Evolutionary conservation across 2,797 vertebrate species (phyloP).

Genomic region (Malacoctenus gilli): DNA sequence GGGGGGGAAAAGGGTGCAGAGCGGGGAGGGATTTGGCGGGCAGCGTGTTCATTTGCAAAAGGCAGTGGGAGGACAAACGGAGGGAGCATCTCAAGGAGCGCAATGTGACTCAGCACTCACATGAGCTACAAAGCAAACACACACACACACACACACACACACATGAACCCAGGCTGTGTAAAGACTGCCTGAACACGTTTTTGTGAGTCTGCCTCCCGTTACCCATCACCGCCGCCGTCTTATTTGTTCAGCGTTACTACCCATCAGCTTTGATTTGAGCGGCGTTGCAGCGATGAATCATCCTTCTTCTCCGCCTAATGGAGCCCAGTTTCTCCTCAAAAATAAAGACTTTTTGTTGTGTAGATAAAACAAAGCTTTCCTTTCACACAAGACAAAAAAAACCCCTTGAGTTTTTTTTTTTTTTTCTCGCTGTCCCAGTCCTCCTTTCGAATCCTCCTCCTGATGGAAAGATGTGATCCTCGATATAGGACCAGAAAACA

Average conservation of each 20-base stretch:
- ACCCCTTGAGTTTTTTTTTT: too few species aligned
- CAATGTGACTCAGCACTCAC: conserved; percentile 66
- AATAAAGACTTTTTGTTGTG: conserved; percentile 3
- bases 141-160: not conserved
- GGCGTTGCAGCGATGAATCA: conserved; percentile 15
- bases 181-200: conserved; percentile 24
- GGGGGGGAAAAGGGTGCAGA: conserved; percentile 19
- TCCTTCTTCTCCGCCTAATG: conserved; percentile 20
- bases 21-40: conserved; percentile 47
- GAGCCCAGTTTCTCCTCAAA: conserved; percentile 8
- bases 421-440: too few species aligned
- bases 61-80: conserved; percentile 49
- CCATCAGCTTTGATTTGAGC: conserved; percentile 23
- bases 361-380: conserved; percentile 4
- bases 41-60: conserved; percentile 42
- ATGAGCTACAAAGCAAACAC: conserved; percentile 36
- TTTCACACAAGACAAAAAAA: conserved; percentile 4
- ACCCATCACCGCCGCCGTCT: conserved; percentile 14
- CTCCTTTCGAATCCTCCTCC: not conserved
- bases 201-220: conserved; percentile 21
- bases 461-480: not conserved
- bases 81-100: conserved; percentile 39
- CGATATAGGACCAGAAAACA: too few species aligned
- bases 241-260: conserved; percentile 29
- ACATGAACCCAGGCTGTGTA: not conserved